These are phyloP conservation scores for Caprella mutica DNA, from an alignment of 2,888 invertebrate species.

Conservation along the genomic window DNA sequence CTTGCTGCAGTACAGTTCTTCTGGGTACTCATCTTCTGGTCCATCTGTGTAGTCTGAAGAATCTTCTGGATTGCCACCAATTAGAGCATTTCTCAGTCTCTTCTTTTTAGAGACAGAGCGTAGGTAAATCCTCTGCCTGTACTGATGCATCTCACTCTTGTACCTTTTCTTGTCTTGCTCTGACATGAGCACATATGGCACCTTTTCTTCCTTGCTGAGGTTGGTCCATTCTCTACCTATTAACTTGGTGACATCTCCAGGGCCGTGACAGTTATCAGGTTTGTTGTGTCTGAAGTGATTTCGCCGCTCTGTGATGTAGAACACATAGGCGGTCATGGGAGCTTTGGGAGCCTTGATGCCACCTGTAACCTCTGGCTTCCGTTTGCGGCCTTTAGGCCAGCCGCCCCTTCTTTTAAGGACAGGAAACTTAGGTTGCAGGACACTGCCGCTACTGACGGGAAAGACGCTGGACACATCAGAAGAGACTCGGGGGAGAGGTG, in stretches of 20 bases:
- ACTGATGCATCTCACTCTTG: slow-evolving; percentile 47
- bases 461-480: neutral
- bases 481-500: neutral
- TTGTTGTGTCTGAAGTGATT: slow-evolving; percentile 35
- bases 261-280: neutral
- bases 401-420: slow-evolving; percentile 47
- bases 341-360: slow-evolving; percentile 46
- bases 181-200: slow-evolving; percentile 48
- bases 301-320: slow-evolving; percentile 48
- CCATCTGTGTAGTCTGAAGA: slow-evolving; percentile 40
- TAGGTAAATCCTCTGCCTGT: slow-evolving; percentile 49
- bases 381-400: slow-evolving; percentile 51
- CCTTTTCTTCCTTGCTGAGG: slow-evolving; percentile 46
- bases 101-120: slow-evolving; percentile 47
- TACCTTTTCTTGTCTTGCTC: slow-evolving; percentile 50
- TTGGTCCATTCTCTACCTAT: slow-evolving; percentile 50
- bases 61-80: slow-evolving; percentile 27
- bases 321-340: slow-evolving; percentile 49
- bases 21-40: slow-evolving; percentile 48
- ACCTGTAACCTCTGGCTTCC: slow-evolving; percentile 47
- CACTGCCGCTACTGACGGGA: neutral
- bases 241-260: slow-evolving; percentile 45
- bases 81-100: slow-evolving; percentile 40
- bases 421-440: neutral
- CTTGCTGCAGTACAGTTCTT: slow-evolving; percentile 49